A percentile compares a stretch with the other conserved stretches of the same genome.
phyloP scores from a whole-genome alignment of 2,888 invertebrate genomes.

The Pterostichus madidus region DNA sequence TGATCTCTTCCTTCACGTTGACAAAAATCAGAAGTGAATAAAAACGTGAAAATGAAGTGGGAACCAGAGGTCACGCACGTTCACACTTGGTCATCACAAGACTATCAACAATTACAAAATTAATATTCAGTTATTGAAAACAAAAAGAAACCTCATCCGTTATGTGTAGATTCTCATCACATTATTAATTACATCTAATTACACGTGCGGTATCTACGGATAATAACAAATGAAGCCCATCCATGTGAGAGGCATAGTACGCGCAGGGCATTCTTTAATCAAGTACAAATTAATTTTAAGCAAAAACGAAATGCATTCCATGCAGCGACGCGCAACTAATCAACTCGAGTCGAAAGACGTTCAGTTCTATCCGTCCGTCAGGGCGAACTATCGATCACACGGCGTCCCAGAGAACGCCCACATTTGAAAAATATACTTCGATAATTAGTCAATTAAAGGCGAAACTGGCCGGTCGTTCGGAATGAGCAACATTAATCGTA shows the following conservation, averaged over 20 bases:
- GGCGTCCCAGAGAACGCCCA: slow-evolving; percentile 70
- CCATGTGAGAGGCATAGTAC: slow-evolving; percentile 9
- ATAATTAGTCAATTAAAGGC: slow-evolving; percentile 68
- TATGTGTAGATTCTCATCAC: slow-evolving; percentile 56
- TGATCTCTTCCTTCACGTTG: too few relatives aligned
- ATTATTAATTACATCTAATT: slow-evolving; percentile 66
- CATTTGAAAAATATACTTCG: slow-evolving; percentile 72
- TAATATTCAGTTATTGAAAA: slow-evolving; percentile 21
- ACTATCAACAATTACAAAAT: slow-evolving; percentile 1
- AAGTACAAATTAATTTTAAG: slow-evolving; percentile 66
- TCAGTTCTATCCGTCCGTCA: slow-evolving; percentile 44
- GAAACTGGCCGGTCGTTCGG: slow-evolving; percentile 54
- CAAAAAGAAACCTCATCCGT: slow-evolving; percentile 32
- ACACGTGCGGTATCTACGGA: slow-evolving; percentile 55
- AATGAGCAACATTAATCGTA: slow-evolving; percentile 66
- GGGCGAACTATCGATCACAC: slow-evolving; percentile 63
- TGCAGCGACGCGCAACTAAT: slow-evolving; percentile 57
- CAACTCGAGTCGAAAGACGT: slow-evolving; percentile 51
- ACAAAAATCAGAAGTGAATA: too few relatives aligned
- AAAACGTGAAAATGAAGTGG: not conserved
- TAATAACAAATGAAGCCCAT: slow-evolving; percentile 57
- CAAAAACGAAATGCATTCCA: slow-evolving; percentile 65
- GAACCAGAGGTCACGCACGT: slow-evolving; percentile 8
- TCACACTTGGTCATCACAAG: slow-evolving; percentile 24
- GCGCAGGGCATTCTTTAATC: slow-evolving; percentile 63